A percentile compares a stretch with the other conserved stretches of the same genome.
Evolutionary conservation across 2,113 vertebrate species (phyloP).

Genomic region (Spizaetus ornatus): DNA sequence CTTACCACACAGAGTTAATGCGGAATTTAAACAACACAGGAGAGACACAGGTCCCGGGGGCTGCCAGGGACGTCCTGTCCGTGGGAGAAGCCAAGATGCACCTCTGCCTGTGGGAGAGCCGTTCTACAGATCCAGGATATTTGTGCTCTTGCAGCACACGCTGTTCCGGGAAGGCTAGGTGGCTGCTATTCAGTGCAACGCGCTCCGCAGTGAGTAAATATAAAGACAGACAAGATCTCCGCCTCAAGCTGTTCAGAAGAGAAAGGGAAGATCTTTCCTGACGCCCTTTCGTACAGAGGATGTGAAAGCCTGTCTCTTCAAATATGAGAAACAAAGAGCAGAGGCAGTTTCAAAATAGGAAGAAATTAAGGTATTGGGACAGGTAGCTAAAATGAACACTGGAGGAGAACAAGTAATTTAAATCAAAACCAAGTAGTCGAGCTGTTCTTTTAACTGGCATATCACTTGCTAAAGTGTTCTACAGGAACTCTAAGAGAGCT

Average conservation of each 20-base stretch:
- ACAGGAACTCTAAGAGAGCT: not conserved
- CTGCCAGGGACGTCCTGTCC: not conserved
- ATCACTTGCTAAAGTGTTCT: not conserved
- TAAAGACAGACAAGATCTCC: not conserved
- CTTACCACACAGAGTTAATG: not conserved
- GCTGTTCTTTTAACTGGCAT: not conserved
- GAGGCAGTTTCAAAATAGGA: not conserved
- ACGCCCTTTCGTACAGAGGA: not conserved
- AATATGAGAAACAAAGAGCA: not conserved
- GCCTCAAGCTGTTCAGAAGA: not conserved
- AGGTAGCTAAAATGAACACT: not conserved
- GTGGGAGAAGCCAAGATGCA: not conserved
- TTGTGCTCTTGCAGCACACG: not conserved
- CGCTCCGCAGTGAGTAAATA: not conserved
- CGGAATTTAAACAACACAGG: not conserved
- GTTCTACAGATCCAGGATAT: not conserved
- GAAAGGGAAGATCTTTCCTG: not conserved
- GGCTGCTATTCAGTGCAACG: not conserved
- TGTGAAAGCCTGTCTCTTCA: not conserved
- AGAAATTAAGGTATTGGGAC: not conserved
- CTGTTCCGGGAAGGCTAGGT: not conserved
- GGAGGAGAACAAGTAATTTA: not conserved
- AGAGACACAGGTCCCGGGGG: accelerated
- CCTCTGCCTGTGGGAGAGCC: not conserved
- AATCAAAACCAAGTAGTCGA: not conserved